Evolutionary conservation across 2,797 vertebrate genomes (phyloP), one percentile per base, ranked within the genome.

Genomic region (Labroides dimidiatus): DNA sequence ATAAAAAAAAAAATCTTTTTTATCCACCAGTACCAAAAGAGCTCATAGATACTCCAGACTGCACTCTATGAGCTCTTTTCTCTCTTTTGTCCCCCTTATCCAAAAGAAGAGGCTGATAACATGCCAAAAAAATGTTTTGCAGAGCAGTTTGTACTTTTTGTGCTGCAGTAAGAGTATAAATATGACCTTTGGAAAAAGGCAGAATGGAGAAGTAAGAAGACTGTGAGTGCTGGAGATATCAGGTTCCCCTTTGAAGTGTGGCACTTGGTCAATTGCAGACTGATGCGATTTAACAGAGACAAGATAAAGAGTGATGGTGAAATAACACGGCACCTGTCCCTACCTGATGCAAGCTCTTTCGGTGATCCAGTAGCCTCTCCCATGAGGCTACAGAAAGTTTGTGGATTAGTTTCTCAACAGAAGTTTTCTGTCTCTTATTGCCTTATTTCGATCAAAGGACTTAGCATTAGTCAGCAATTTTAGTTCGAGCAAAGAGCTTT

Each of bases 241-340:
- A 66, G 76, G 58, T 77, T 54, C 60, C 54, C 50, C 66, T 77
- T 73, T 80, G 82, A 84, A 83, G 84, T 55, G 56, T 87, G 82
- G 82, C 84, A 84, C 71, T 79, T 77, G 79, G 79, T 87, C 87
- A 86, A 84, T 91, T 82, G 74, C 58, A 56, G 72, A 71, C 71
- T 88, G 84, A 84, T 88, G 69, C 6, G 50, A 87, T 87, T 86
- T 82, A 77, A 62, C 56, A 39, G 54, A 68, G 78, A 84, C 73
- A 73, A 81, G 81, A 82, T 67, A 36, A 67, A 82, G 72, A 79
- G 56, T 67, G 81, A 84, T 83, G 49, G 63, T 65, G 61, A 88
- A 88, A 82, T 75, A 90, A 85, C 74, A 81, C 74, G 68, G 73
- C 70, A 80, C 53, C 53, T 23, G 11, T 48, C 53, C 69, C 63